Evolutionary conservation across 2,888 invertebrate species (phyloP), one percentile per base, ranked within the genome.

Genomic region (Brachyptera putata): DNA sequence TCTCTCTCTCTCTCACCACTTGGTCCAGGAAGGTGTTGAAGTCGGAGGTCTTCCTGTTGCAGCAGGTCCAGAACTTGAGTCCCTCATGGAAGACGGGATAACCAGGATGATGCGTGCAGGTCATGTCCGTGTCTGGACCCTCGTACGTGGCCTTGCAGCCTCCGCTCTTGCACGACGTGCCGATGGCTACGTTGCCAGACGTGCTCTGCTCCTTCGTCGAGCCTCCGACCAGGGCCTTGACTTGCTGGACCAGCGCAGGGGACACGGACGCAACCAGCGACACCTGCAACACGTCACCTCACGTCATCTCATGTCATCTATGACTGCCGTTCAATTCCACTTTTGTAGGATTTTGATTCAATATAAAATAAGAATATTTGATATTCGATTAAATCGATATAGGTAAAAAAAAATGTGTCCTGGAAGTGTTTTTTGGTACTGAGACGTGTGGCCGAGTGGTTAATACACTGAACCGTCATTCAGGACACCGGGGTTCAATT

Each of bases 31-130:
- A 99, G 1, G 83, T 84, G 60, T 90, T 84, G 72, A 99, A 99
- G 73, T 99, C 98, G 1, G 92, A 87, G 0, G 98, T 98, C 70
- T 87, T 85, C 70, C 87, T 89, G 68, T 89, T 85, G 71, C 99
- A 99, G 72, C 99, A 99, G 0, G 95, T 89, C 97, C 97, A 98
- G 75, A 85, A 98, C 73, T 98, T 98, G 72, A 96, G 78, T 0
- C 96, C 97, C 78, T 98, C 97, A 69, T 98, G 97, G 74, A 98
- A 98, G 55, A 98, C 83, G 0, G 97, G 94, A 37, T 80, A 81
- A 1, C 97, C 97, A 0, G 93, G 86, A 77, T 98, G 97, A 75
- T 89, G 79, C 49, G 79, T 77, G 72, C 97, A 97, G 55, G 78
- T 73, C 16, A 78, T 77, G 68, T 89, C 81, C 13, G 82, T 80